phyloP scores from a whole-genome alignment of 2,888 invertebrate genomes.

The Chironomus tentans region DNA sequence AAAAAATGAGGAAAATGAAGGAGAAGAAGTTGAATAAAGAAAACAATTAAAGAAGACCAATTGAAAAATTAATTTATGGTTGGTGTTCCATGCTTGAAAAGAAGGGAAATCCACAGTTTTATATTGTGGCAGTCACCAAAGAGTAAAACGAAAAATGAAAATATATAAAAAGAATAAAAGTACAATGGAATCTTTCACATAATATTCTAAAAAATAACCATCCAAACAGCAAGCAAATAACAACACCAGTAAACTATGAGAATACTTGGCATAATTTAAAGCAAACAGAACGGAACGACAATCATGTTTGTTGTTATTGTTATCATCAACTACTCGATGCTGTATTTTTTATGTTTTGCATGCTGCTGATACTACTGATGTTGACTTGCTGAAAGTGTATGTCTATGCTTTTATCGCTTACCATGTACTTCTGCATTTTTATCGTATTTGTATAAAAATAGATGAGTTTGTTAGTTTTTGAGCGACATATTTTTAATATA shows the following conservation, averaged over 20 bases:
- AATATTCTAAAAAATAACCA: not conserved
- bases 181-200: not conserved
- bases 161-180: not conserved
- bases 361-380: not conserved
- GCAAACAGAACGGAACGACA: conserved; percentile 22
- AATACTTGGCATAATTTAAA: conserved; percentile 19
- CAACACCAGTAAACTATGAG: not conserved
- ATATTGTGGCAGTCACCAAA: not conserved
- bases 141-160: not conserved
- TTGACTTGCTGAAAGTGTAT: not conserved
- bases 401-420: not conserved
- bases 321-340: not conserved
- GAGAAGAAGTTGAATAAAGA: not conserved
- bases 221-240: not conserved
- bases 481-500: too few species aligned
- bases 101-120: too few species aligned
- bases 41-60: conserved; percentile 23
- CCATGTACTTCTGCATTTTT: too few species aligned
- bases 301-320: not conserved
- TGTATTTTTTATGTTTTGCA: not conserved
- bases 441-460: too few species aligned
- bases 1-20: not conserved
- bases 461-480: too few species aligned
- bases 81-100: not conserved
- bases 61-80: conserved; percentile 23